phyloP scores from a whole-genome alignment of 2,888 invertebrate genomes.

The Schizotus pectinicornis region DNA sequence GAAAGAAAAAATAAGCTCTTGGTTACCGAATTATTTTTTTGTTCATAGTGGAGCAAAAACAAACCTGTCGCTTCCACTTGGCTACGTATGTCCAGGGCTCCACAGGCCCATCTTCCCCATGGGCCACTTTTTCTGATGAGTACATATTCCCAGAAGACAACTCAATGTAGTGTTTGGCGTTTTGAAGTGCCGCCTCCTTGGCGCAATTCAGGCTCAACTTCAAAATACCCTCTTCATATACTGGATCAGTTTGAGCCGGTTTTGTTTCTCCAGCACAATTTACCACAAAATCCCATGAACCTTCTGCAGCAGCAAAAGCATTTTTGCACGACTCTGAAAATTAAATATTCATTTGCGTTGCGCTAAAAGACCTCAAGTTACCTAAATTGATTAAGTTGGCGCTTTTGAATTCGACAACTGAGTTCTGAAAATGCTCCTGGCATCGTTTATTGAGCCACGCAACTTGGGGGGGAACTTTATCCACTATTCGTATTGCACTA shows the following conservation, averaged over 20 bases:
- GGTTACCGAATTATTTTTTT: too few species aligned
- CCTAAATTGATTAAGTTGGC: conserved; percentile 89
- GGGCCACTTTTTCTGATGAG: conserved; percentile 78
- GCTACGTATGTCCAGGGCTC: conserved; percentile 88
- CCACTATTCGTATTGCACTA: conserved; percentile 79
- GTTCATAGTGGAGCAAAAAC: not conserved
- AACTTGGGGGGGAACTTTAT: conserved; percentile 92
- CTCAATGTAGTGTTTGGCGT: conserved; percentile 78
- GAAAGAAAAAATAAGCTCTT: not conserved
- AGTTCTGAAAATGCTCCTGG: conserved; percentile 69
- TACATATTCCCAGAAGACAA: conserved; percentile 84
- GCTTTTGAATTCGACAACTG: conserved; percentile 85
- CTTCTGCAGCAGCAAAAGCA: conserved; percentile 70
- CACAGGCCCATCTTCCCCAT: conserved; percentile 75
- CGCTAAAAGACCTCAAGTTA: conserved; percentile 47
- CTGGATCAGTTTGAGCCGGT: conserved; percentile 84
- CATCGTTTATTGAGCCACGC: conserved; percentile 86
- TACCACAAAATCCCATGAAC: conserved; percentile 76
- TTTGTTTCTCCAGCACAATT: conserved; percentile 94
- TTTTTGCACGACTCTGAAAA: conserved; percentile 77
- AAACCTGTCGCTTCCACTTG: conserved; percentile 75
- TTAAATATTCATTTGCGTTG: conserved; percentile 3
- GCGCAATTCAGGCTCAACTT: conserved; percentile 86
- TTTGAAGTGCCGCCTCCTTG: conserved; percentile 71
- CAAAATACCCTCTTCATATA: conserved; percentile 88